A percentile compares a stretch with the other conserved stretches of the same genome.
Evolutionary conservation across 2,113 vertebrate genomes (phyloP).

Genomic region (Bos taurus): DNA sequence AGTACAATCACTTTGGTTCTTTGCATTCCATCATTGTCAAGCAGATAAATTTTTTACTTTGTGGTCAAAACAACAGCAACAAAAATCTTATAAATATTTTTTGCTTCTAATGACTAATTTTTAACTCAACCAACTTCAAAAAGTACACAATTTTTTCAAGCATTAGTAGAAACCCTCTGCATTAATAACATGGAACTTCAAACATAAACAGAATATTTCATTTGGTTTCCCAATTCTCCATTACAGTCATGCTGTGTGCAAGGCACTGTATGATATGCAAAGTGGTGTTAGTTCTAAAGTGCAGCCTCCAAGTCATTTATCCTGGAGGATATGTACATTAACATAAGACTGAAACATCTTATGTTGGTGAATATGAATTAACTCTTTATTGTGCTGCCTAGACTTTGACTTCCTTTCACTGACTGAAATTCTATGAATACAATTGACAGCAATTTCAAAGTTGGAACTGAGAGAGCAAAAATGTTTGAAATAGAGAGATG

Average conservation of each 20-base stretch:
- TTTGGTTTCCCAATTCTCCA: not conserved
- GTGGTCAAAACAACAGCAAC: not conserved
- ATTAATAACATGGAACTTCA: slow-evolving; percentile 28
- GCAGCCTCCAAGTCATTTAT: not conserved
- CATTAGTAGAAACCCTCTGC: slow-evolving; percentile 29
- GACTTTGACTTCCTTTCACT: not conserved
- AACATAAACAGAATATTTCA: slow-evolving; percentile 46
- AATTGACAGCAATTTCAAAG: not conserved
- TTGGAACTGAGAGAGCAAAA: not conserved
- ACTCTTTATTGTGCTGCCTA: not conserved
- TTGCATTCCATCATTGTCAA: slow-evolving; percentile 24
- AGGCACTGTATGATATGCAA: not conserved
- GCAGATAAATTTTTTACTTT: slow-evolving; percentile 38
- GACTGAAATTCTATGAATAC: not conserved
- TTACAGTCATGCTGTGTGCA: not conserved
- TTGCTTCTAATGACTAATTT: slow-evolving; percentile 39
- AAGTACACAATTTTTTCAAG: not conserved
- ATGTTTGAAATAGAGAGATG: not conserved
- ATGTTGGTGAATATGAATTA: slow-evolving; percentile 7
- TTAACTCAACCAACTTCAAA: slow-evolving; percentile 5
- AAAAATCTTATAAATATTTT: slow-evolving; percentile 41
- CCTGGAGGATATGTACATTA: not conserved
- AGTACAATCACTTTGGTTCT: not conserved
- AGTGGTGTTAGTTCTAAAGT: slow-evolving; percentile 4
- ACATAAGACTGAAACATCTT: not conserved